Conservation (phyloP, 2,888 invertebrate species). For the Cryptocephalus primarius region DNA sequence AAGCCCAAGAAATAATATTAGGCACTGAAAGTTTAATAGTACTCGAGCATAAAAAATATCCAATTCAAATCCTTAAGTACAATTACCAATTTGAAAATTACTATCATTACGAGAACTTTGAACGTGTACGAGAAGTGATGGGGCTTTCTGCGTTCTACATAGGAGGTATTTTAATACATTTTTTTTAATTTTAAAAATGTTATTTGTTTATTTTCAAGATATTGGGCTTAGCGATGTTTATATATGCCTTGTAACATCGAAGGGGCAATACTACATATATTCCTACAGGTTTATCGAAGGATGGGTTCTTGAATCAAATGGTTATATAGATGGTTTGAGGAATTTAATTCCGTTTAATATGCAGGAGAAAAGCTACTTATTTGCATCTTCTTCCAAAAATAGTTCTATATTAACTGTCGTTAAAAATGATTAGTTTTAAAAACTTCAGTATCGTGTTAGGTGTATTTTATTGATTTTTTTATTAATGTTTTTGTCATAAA, state of each 20-base stretch:
- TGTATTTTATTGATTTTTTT: background rate
- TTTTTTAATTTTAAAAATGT: slow-evolving; percentile 5
- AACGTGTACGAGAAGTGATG: slow-evolving; percentile 21
- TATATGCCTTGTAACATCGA: slow-evolving; percentile 25
- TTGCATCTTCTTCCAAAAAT: slow-evolving; percentile 24
- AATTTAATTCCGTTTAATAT: slow-evolving; percentile 28
- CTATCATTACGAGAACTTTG: slow-evolving; percentile 29
- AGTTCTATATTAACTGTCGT: slow-evolving; percentile 27
- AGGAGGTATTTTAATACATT: slow-evolving; percentile 18
- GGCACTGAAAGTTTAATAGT: slow-evolving; percentile 27
- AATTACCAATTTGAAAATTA: slow-evolving; percentile 26
- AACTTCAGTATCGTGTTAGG: background rate
- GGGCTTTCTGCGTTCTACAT: slow-evolving; percentile 29
- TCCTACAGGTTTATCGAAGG: slow-evolving; percentile 29
- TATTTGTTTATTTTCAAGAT: slow-evolving; percentile 16
- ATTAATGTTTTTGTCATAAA: background rate
- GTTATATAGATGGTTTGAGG: slow-evolving; percentile 27
- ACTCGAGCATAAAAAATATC: slow-evolving; percentile 23
- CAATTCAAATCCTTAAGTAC: slow-evolving; percentile 29
- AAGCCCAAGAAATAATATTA: slow-evolving; percentile 25
- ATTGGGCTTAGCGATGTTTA: slow-evolving; percentile 29
- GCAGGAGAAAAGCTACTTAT: slow-evolving; percentile 24
- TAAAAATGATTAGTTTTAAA: slow-evolving; percentile 21
- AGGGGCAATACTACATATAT: slow-evolving; percentile 27
- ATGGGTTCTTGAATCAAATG: slow-evolving; percentile 28